These are phyloP conservation scores for Triplophysa yarkandensis DNA, from an alignment of 2,797 vertebrate genomes.

Conservation along the genomic window DNA sequence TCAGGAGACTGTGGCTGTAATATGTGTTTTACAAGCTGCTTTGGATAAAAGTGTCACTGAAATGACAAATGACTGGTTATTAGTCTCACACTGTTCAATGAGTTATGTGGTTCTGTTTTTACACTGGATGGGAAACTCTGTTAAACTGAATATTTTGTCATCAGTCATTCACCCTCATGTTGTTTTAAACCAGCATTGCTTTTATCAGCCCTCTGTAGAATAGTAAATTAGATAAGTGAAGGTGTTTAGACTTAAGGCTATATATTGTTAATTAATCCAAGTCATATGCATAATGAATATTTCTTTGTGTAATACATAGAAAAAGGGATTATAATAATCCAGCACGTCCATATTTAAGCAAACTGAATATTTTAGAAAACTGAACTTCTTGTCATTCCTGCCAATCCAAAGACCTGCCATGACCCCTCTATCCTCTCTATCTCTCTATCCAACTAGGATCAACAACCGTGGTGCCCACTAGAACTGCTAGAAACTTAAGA, in stretches of 20 bases:
- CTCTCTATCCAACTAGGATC: too few relatives aligned
- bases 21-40: constrained; percentile 31
- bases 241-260: background rate
- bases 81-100: background rate
- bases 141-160: background rate
- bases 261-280: too few relatives aligned
- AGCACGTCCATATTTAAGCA: too few relatives aligned
- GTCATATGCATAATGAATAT: too few relatives aligned
- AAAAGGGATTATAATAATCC: too few relatives aligned
- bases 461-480: too few relatives aligned
- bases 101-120: background rate
- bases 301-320: too few relatives aligned
- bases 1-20: background rate
- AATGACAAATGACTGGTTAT: constrained; percentile 12
- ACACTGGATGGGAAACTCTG: background rate
- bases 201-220: background rate
- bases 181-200: background rate
- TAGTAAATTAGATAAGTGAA: background rate
- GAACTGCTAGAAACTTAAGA: too few relatives aligned
- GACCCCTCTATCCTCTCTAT: too few relatives aligned
- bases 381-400: too few relatives aligned
- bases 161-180: background rate
- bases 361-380: too few relatives aligned
- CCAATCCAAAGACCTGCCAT: too few relatives aligned
- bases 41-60: constrained; percentile 22